phyloP scores from a whole-genome alignment of 2,888 invertebrate genomes.

The Carabus problematicus region DNA sequence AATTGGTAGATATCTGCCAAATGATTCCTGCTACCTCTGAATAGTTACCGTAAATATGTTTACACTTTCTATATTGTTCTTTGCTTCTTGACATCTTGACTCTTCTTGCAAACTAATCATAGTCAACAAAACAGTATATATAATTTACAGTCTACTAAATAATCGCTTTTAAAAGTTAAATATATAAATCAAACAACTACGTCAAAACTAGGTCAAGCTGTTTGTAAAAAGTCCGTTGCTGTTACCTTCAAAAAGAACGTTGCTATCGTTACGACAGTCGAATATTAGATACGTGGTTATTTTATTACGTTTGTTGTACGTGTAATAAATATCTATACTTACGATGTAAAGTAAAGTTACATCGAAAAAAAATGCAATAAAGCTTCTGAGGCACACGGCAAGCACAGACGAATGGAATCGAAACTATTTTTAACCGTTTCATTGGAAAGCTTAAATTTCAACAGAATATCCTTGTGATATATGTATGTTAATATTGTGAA shows the following conservation, averaged over 20 bases:
- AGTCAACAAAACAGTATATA: no score
- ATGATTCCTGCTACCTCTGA: no score
- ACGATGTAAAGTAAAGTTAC: no score
- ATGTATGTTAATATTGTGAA: slow-evolving; percentile 25
- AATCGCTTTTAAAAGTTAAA: slow-evolving; percentile 1
- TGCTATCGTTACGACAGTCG: not conserved
- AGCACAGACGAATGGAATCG: no score
- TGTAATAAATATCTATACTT: not conserved
- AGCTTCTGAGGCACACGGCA: no score
- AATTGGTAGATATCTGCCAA: no score
- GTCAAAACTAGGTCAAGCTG: slow-evolving; percentile 7
- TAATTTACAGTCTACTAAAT: slow-evolving; percentile 1
- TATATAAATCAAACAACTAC: slow-evolving; percentile 12
- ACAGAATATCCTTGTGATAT: slow-evolving; percentile 11
- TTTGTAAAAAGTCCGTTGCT: not conserved
- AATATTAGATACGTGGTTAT: not conserved
- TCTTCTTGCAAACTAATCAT: no score
- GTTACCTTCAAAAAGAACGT: not conserved
- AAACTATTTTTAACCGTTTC: not conserved
- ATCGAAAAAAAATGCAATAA: no score
- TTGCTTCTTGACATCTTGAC: no score
- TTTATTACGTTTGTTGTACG: not conserved
- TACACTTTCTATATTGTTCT: no score
- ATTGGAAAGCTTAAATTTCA: no score
- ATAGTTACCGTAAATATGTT: no score